These are phyloP conservation scores for Gopherus evgoodei DNA, from an alignment of 2,113 vertebrate species.

Conservation along the genomic window DNA sequence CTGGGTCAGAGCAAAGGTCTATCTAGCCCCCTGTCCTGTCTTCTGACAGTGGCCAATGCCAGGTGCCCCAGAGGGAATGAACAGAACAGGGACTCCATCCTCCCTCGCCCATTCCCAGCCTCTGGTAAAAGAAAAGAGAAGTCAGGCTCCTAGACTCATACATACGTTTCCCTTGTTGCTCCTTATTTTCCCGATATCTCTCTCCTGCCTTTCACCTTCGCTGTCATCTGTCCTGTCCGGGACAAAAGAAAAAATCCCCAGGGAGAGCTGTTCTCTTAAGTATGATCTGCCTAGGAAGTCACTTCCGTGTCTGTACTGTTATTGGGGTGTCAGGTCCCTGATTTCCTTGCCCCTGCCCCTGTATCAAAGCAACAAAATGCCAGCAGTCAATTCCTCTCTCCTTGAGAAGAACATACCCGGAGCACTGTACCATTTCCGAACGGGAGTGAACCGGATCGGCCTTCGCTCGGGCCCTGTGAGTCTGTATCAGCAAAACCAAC, in stretches of 20 bases:
- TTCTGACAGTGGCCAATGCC: too few species aligned
- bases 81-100: too few species aligned
- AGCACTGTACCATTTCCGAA: background rate
- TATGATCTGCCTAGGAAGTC: background rate
- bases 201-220: background rate
- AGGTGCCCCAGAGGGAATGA: too few species aligned
- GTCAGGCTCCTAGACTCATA: too few species aligned
- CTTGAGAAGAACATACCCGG: background rate
- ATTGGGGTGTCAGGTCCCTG: background rate
- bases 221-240: background rate
- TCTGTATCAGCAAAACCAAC: too few species aligned
- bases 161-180: background rate
- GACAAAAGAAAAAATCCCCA: background rate
- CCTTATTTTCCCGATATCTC: background rate
- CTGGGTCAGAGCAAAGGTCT: too few species aligned
- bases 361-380: background rate
- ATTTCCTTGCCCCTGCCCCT: background rate
- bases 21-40: too few species aligned
- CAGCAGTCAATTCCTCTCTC: background rate
- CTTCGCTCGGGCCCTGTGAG: background rate
- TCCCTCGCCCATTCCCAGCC: too few species aligned
- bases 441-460: too few species aligned
- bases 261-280: background rate
- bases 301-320: background rate
- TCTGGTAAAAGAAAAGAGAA: too few species aligned